Base-by-base conservation (phyloP, 2,113 vertebrate species). In the Phyllostomus hastatus region DNA sequence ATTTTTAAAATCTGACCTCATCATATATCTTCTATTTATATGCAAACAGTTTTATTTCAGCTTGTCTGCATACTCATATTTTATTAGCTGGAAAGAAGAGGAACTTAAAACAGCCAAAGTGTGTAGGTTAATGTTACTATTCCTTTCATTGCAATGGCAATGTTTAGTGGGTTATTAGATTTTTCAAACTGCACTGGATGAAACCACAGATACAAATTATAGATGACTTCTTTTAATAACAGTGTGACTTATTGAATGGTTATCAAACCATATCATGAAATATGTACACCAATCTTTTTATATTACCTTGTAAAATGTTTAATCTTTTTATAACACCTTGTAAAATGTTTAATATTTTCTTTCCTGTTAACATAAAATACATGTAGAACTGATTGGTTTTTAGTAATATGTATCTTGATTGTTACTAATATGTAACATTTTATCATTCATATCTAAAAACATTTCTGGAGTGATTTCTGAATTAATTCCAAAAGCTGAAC, bases 281-380 rank as follows among this genome's bases (percentile, higher is more conserved):
- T 88, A 78, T 52, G 94, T 80, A 94, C 1, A 70, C 7, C 17
- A 48, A 48, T 64, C 33, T 15, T 94, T 35, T 83, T 41, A 54
- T 78, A 84, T 81, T 41, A 91, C 50, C 4, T 78, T 75, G 75
- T 64, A 69, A 86, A 91, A 57, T 81, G 12, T 80, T 91, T 52
- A 76, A 50, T 61, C 33, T 14, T 95, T 26, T 83, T 41, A 54
- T 72, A 83, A 76, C 41, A 91, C 43, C 4, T 78, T 75, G 69
- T 54, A 69, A 86, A 91, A 66, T 86, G 20, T 80, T 91, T 85
- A 28, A 48, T 94, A 50, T 76, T 80, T 84, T 83, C 64, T 76
- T 86, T 96, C 16, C 17, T 91, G 4, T 88, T 84, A 91, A 82
- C 9, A 89, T 5, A 86, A 81, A 94, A 64, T 76, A 85, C 46